Evolutionary conservation across 2,113 vertebrate species (phyloP), one percentile per base, ranked within the genome.

Genomic region (Chaetodon trifascialis): DNA sequence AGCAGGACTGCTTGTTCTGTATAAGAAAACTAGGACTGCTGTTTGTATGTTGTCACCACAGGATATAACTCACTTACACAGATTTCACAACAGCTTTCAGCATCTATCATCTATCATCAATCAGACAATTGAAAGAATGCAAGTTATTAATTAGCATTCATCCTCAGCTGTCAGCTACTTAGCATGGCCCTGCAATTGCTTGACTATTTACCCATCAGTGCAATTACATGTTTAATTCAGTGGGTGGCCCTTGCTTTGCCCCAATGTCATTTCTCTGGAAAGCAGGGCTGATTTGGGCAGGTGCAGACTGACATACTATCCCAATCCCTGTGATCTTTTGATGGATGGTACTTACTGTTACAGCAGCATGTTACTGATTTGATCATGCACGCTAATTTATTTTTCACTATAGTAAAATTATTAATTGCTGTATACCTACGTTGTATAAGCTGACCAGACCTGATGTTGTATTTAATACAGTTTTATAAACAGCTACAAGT

Each of bases 201-300:
- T 70, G 65, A 86, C 71, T 88, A 80, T 89, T 92, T 87, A 91
- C 70, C 64, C 64, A 81, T 79, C 58, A 73, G 30, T 66, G 71
- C 74, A 90, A 89, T 83, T 86, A 84, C 69, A 90, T 85, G 82
- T 88, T 86, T 93, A 87, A 90, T 93, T 89, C 77, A 89, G 56
- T 67, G 77, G 60, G 58, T 77, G 67, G 30, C 34, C 69, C 42
- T 73, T 58, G 8, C 7, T 70, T 54, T 73, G 46, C 30, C 73
- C 44, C 72, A 1, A 2, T 83, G 63, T 79, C 46, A 71, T 87
- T 83, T 79, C 65, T 83, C 49, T 58, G 46, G 74, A 67, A 75
- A 78, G 64, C 34, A 58, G 42, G 70, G 11, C 70, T 72, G 44
- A 71, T 71, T 59, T 62, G 7, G 72, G n/a, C n/a, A 19, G 56